Percentiles rank a stretch among this genome's conserved stretches.
Conservation (phyloP, 2,797 vertebrate species). For the Novumbra hubbsi region DNA sequence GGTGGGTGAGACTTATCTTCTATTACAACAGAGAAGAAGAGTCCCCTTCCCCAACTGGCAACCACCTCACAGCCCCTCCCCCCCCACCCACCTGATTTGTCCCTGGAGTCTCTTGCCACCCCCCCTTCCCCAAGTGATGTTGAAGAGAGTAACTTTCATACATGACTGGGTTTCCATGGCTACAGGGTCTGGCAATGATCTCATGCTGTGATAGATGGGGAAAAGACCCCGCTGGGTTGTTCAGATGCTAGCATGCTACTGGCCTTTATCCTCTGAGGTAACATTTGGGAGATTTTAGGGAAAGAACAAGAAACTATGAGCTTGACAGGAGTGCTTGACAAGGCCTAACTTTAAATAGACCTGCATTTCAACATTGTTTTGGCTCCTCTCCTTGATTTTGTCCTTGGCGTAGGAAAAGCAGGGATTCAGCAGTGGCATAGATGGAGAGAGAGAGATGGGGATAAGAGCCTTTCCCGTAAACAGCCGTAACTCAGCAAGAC, state of each 20-base stretch:
- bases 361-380: constrained; percentile 40
- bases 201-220: constrained; percentile 63
- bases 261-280: constrained; percentile 42
- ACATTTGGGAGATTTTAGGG: constrained; percentile 22
- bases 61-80: too few species aligned
- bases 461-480: constrained; percentile 30
- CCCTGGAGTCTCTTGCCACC: background rate
- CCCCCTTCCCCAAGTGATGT: constrained; percentile 58
- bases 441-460: constrained; percentile 10
- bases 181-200: constrained; percentile 62
- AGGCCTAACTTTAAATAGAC: constrained; percentile 65
- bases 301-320: constrained; percentile 38
- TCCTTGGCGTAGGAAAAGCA: constrained; percentile 25
- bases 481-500: constrained; percentile 51
- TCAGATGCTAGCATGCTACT: constrained; percentile 73
- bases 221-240: constrained; percentile 56
- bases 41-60: too few species aligned
- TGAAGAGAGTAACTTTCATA: constrained; percentile 74
- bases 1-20: too few species aligned
- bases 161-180: constrained; percentile 72
- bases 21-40: too few species aligned
- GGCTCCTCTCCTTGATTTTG: constrained; percentile 10
- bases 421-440: constrained; percentile 17
- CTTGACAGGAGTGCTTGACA: constrained; percentile 64
- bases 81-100: background rate